Evolutionary conservation across 2,113 vertebrate species (phyloP).

Genomic region (Aleadryas rufinucha): DNA sequence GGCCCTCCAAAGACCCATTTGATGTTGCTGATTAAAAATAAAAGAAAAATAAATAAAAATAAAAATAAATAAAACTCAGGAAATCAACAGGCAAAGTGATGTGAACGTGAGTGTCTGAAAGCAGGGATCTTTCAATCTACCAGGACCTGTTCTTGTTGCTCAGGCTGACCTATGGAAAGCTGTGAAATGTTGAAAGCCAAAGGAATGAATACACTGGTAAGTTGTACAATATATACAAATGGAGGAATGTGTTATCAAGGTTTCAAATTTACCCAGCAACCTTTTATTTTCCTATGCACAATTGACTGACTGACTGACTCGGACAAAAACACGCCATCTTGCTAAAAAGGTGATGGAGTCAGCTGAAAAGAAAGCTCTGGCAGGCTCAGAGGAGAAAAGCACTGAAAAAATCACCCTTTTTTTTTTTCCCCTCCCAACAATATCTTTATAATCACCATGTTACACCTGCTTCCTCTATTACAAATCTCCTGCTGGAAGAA

Average conservation of each 20-base stretch:
- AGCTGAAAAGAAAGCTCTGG: conserved; percentile 39
- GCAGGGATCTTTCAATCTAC: conserved; percentile 48
- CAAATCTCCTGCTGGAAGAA: conserved; percentile 72
- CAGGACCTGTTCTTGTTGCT: conserved; percentile 56
- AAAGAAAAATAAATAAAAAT: conserved; percentile 72
- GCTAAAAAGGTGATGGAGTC: conserved; percentile 20
- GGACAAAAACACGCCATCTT: conserved; percentile 27
- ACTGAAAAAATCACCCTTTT: not conserved
- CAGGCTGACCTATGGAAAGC: conserved; percentile 43
- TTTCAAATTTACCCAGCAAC: conserved; percentile 32
- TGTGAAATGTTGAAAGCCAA: conserved; percentile 70
- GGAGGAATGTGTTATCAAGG: conserved; percentile 27
- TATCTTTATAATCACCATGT: conserved; percentile 52
- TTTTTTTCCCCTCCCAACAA: not conserved
- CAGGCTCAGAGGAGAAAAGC: conserved; percentile 20
- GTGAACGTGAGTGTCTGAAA: conserved; percentile 75
- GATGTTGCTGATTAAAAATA: conserved; percentile 91
- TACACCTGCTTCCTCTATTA: conserved; percentile 74
- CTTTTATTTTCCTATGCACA: conserved; percentile 4
- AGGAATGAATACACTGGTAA: conserved; percentile 55
- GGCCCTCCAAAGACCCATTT: conserved; percentile 96
- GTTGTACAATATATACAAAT: conserved; percentile 29
- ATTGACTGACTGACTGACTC: not conserved
- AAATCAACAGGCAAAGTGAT: conserved; percentile 76
- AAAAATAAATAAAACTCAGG: conserved; percentile 71